Conservation (phyloP, 2,797 vertebrate genomes). For the Sebastes ruberrimus region DNA sequence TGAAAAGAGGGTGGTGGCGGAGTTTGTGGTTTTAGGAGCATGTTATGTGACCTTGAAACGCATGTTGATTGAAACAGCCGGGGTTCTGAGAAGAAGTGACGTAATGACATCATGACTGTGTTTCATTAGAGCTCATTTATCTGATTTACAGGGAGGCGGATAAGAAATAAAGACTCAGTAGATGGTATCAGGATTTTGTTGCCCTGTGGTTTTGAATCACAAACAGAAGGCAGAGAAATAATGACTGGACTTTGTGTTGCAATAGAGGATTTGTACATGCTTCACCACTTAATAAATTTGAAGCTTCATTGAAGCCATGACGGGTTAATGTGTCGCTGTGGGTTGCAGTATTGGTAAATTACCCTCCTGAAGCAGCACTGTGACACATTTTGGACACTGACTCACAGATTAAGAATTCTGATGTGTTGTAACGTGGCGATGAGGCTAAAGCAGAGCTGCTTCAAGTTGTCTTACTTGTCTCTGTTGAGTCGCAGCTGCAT, state of each 20-base stretch:
- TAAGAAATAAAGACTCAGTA: constrained; percentile 15
- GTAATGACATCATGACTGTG: constrained; percentile 40
- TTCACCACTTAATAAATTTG: constrained; percentile 3
- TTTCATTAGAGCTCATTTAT: constrained; percentile 30
- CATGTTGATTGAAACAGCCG: not conserved
- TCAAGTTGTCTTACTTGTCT: not conserved
- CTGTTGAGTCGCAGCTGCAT: not conserved
- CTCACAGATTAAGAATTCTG: constrained; percentile 16
- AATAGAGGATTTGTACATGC: not conserved
- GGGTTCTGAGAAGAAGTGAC: constrained; percentile 52
- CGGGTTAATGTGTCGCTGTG: not conserved
- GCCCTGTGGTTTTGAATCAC: constrained; percentile 18
- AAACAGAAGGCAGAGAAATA: constrained; percentile 25
- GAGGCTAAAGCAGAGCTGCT: not conserved
- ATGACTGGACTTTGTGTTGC: constrained; percentile 11
- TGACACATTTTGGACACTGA: constrained; percentile 13
- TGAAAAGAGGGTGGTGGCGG: not conserved
- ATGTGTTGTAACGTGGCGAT: constrained; percentile 14
- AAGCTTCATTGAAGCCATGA: not conserved
- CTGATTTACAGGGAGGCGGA: constrained; percentile 35
- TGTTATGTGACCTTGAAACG: not conserved
- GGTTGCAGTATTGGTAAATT: not conserved
- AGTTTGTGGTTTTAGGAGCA: constrained; percentile 11
- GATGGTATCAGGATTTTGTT: constrained; percentile 7
- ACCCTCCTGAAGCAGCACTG: constrained; percentile 2